Evolutionary conservation across 2,888 invertebrate genomes (phyloP), one percentile per base, ranked within the genome.

Genomic region (Lutraria lutraria): DNA sequence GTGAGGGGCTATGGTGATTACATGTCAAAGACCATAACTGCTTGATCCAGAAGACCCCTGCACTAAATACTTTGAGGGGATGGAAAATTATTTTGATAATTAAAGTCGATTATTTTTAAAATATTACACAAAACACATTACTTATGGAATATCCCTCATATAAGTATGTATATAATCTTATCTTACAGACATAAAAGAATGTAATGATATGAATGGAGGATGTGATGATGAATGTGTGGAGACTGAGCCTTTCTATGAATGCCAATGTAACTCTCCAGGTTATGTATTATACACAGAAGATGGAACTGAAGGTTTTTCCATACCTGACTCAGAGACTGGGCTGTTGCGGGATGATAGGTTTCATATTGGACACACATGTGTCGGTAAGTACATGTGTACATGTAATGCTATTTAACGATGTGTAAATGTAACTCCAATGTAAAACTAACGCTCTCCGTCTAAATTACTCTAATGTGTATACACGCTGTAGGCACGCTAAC

Each of bases 371-470:
- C 92, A 93, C 56, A 93, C 93, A 16, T 93, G 93, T 87, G 91
- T 93, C 81, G 80, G 93, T 93, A 88, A 90, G 93, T 93, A 88
- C n/a, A 56, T 60, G 21, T 43, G 93, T 93, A 88, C n/a, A 56
- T 60, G 21, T 43, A n/a, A 56, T 60, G 21, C 31, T 79, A 8
- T 43, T n/a, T n/a, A n/a, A n/a, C n/a, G n/a, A n/a, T n/a, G n/a
- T n/a, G n/a, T n/a, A n/a, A n/a, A n/a, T n/a, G n/a, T n/a, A n/a
- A n/a, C n/a, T n/a, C n/a, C n/a, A n/a, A n/a, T n/a, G n/a, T n/a
- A n/a, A n/a, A n/a, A n/a, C n/a, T n/a, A n/a, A n/a, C n/a, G n/a
- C n/a, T n/a, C n/a, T n/a, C n/a, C n/a, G n/a, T n/a, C n/a, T n/a
- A n/a, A n/a, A n/a, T n/a, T n/a, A n/a, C n/a, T n/a, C n/a, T n/a